Evolutionary conservation across 2,113 vertebrate genomes (phyloP).

Genomic region (Neogale vison): DNA sequence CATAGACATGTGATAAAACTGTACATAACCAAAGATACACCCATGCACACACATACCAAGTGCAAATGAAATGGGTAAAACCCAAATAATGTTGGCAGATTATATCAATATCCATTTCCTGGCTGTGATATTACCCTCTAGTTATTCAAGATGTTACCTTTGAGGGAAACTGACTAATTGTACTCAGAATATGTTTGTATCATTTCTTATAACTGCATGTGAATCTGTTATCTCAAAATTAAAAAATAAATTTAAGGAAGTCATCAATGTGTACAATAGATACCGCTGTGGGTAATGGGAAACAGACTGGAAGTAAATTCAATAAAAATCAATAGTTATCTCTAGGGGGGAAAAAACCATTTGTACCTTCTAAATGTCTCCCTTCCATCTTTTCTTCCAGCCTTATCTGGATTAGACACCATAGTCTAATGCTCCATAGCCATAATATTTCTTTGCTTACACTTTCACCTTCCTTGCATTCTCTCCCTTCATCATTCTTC

Average conservation of each 20-base stretch:
- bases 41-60: neutral
- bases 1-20: neutral
- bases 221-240: neutral
- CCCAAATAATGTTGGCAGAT: neutral
- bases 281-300: neutral
- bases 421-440: neutral
- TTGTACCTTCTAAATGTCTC: neutral
- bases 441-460: neutral
- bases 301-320: neutral
- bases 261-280: neutral
- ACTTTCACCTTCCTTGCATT: neutral
- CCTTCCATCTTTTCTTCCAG: neutral
- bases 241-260: neutral
- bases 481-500: neutral
- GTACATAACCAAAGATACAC: neutral
- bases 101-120: neutral
- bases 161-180: neutral
- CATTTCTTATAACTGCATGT: neutral
- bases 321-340: neutral
- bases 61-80: neutral
- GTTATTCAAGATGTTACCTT: neutral
- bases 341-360: neutral
- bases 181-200: neutral
- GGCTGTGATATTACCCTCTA: neutral
- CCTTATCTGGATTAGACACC: neutral